Percentiles rank a stretch among this genome's conserved stretches.
Conservation (phyloP, 2,113 vertebrate genomes). For the Tauraco erythrolophus region DNA sequence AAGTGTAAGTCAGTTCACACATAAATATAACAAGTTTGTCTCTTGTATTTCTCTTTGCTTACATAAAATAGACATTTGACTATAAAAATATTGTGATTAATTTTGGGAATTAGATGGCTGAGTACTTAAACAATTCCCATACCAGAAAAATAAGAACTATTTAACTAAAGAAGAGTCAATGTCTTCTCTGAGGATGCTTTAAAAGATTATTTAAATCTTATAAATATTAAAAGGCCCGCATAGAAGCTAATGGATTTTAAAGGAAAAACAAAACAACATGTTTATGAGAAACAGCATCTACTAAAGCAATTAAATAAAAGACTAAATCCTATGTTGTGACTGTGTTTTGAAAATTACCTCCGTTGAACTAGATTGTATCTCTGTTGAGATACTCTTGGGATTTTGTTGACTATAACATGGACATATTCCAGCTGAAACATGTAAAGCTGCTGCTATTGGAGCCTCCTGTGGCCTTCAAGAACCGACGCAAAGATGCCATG, state of each 20-base stretch:
- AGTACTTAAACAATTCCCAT: not conserved
- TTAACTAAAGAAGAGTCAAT: not conserved
- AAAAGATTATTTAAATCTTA: slow-evolving; percentile 34
- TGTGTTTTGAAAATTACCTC: not conserved
- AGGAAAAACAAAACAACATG: not conserved
- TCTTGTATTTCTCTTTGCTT: not conserved
- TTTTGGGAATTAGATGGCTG: not conserved
- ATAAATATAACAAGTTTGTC: not conserved
- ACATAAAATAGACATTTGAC: not conserved
- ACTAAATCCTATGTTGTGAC: not conserved
- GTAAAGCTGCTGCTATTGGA: not conserved
- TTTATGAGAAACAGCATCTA: not conserved
- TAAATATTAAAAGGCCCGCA: slow-evolving; percentile 34
- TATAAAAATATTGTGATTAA: slow-evolving; percentile 46
- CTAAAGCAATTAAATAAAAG: not conserved
- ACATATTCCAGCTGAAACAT: not conserved
- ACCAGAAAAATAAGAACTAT: not conserved
- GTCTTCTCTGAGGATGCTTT: slow-evolving; percentile 10
- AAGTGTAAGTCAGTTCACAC: not conserved
- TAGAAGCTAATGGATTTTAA: slow-evolving; percentile 20
- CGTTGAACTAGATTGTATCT: not conserved
- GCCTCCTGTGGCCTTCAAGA: accelerated
- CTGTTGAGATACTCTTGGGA: not conserved
- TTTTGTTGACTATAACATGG: not conserved
- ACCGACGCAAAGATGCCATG: accelerated